These are phyloP conservation scores for Boleophthalmus pectinirostris DNA, from an alignment of 2,113 vertebrate species.

Conservation along the genomic window DNA sequence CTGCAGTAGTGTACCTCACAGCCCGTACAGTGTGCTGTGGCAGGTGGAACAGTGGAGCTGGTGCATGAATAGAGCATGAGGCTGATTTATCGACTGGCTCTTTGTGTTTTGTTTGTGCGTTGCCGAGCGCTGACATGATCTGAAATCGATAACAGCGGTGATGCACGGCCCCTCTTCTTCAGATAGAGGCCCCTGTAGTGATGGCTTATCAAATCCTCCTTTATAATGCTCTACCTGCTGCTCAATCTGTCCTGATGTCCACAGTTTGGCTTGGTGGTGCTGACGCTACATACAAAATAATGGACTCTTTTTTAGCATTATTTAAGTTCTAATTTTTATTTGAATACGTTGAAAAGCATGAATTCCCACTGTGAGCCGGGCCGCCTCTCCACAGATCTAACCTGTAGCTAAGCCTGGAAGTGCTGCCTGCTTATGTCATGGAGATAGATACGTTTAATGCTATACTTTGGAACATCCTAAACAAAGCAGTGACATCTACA, in stretches of 20 bases:
- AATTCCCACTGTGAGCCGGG: too few species aligned
- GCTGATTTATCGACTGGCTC: constrained; percentile 54
- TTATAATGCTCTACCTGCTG: neutral
- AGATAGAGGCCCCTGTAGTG: constrained; percentile 8
- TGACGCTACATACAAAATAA: too few species aligned
- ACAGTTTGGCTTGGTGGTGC: neutral
- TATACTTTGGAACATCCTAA: too few species aligned
- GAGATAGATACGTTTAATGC: too few species aligned
- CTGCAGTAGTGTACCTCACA: neutral
- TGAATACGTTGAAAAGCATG: too few species aligned
- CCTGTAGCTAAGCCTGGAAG: too few species aligned
- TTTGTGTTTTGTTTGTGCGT: constrained; percentile 45
- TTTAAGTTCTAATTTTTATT: too few species aligned
- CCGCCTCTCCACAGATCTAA: too few species aligned
- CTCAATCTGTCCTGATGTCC: neutral
- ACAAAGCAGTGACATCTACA: too few species aligned
- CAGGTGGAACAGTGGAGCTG: constrained; percentile 51
- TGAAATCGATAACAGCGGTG: constrained; percentile 62
- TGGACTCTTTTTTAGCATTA: too few species aligned
- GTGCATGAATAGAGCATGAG: constrained; percentile 62
- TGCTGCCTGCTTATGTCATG: too few species aligned
- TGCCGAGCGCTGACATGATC: constrained; percentile 56
- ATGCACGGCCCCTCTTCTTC: constrained; percentile 49
- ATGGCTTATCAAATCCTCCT: neutral
- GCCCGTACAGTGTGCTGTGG: constrained; percentile 1